Base-by-base conservation (phyloP, 2,113 vertebrate species). In the Rhinolophus sinicus region DNA sequence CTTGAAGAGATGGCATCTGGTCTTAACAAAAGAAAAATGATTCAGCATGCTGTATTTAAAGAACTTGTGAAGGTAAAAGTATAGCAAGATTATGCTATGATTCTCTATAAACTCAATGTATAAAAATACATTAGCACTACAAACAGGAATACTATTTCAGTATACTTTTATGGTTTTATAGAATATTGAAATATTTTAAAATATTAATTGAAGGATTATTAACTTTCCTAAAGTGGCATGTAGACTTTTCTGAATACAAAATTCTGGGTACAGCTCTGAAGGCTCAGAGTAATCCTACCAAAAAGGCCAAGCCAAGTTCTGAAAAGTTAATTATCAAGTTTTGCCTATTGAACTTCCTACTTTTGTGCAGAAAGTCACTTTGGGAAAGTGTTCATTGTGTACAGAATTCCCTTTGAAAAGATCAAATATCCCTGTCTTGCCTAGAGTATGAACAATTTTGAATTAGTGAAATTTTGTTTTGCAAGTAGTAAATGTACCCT, bases 1-100 rank as follows among this genome's bases (percentile, higher is more conserved):
- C 99, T 99, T 98, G 99, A 99, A 98, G 99, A 99, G 97, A 99
- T 99, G 99, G 99, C 99, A 26, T 99, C 99, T 87, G 99, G 99
- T 90, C 99, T 99, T 95, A 99, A 99, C 98, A 99, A 99, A 98
- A 99, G 99, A 95, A 99, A 99, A 98, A 99, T 99, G 99, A 99
- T 99, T 96, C 99, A 99, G 97, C 99, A 99, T 95, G 99, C 99
- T 47, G 99, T 99, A 92, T 99, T 99, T 98, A 99, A 99, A 97
- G 99, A 99, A 97, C 99, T 99, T 62, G 99, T 99, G 89, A 99
- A 99, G 99, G 99, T 99, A 98, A 97, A 96, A 96, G 35, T 94
- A 81, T 72, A 65, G 64, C 83, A 91, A 54, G 24, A 67, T 30
- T 96, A 3, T 88, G 10, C 85, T 93, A 3, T 94, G 33, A 65